Base-by-base conservation (phyloP, 2,797 vertebrate species). In the Botia almorhae region DNA sequence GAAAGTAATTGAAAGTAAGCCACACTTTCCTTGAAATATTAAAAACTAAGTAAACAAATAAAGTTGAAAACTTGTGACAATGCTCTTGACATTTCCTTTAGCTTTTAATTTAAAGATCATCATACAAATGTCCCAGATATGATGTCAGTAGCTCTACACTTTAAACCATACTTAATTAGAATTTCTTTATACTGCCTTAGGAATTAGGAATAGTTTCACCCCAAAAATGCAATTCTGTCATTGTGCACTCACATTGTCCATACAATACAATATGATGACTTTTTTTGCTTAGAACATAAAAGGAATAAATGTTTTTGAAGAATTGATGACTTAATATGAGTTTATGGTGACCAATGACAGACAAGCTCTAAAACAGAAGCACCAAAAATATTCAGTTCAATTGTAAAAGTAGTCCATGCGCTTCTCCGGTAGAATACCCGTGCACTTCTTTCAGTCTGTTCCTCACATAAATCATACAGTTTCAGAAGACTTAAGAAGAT, bases 1-100 rank as follows among this genome's bases (percentile, higher is more conserved):
- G 90, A 90, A 90, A 90, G 89, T 94, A 93, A 94, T 93, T 93
- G 93, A 92, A 94, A 93, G 92, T 93, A 93, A 93, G 88, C 90
- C 82, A 85, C 85, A 88, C 82, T 88, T 81, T 90, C 88, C 85
- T 80, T 48, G 82, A 83, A 87, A 87, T 83, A 84, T 86, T 82
- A 82, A 74, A 86, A 84, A 53, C 58, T 8, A 39, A 84, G 76
- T 78, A 72, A 84, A 83, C 80, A 85, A 82, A 82, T 74, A 46
- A 58, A 65, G 26, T 56, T 82, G 70, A 82, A 83, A 85, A 82
- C 69, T 26, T 56, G 74, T 33, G n/a, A 73, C 2, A 58, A 70
- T 63, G 67, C 72, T 56, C 56, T 77, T 85, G 81, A 85, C 84
- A 86, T 87, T 89, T 85, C 76, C 82, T 82, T 88, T 82, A 51